Base-by-base conservation (phyloP, 2,113 vertebrate species). In the Ciconia boyciana region DNA sequence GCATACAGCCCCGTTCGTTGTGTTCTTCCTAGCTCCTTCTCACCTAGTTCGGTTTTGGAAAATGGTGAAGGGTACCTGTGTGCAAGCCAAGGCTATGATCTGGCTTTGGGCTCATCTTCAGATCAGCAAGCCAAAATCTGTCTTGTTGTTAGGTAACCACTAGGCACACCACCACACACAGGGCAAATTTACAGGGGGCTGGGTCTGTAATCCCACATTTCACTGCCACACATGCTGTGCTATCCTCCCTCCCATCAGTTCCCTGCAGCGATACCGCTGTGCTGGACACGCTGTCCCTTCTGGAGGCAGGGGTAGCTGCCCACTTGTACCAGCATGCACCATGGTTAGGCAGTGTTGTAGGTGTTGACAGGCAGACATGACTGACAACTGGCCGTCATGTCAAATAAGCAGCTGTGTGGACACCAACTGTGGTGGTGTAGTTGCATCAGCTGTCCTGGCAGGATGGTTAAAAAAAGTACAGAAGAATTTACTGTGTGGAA, bases 1-100 rank as follows among this genome's bases (percentile, higher is more conserved):
- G 32, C 48, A 10, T 51, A 18, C 17, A 54, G 15, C 0, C 0
- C 60, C 51, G 25, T 52, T 82, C 4, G 0, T 10, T 80, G n/a
- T 58, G 25, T n/a, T 79, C 52, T 52, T 90, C 52, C 36, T 31
- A 31, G 57, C 55, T 70, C 68, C 41, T 65, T 8, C 79, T 83
- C 58, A 32, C 26, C 28, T 83, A 4, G 51, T 90, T 46, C 1
- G 0, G 36, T 51, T 89, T 91, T 66, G n/a, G 66, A 77, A 85
- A 89, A 77, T 32, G 52, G 18, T 12, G 8, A 39, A 68, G 60
- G 54, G 54, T 41, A 36, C 25, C 32, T 68, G 18, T 21, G 12
- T 83, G 60, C 43, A 51, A 62, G 46, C 61, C 43, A 78, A 60
- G 49, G 52, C 72, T 71, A 1, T 76, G 43, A 52, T 77, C 22